Evolutionary conservation across 2,113 vertebrate genomes (phyloP).

Genomic region (Rhinichthys klamathensis): DNA sequence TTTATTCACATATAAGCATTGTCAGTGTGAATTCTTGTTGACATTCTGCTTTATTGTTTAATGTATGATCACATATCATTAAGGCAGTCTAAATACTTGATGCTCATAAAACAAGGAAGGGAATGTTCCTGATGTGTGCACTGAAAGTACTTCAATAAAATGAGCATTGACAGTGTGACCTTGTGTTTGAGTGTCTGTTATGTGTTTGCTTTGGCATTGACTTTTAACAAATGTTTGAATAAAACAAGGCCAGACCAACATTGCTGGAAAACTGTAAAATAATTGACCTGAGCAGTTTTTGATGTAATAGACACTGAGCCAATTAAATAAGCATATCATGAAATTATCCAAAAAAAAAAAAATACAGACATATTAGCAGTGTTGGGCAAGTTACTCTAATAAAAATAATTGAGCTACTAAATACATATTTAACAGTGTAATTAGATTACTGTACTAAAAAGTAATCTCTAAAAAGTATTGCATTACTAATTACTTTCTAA

Average conservation of each 20-base stretch:
- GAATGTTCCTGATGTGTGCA: not conserved
- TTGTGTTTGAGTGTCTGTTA: not conserved
- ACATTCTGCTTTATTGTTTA: too few relatives aligned
- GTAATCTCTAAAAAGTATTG: too few relatives aligned
- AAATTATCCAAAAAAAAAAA: not conserved
- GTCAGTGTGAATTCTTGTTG: too few relatives aligned
- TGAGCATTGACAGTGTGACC: not conserved
- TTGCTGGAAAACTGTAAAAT: not conserved
- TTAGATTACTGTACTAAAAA: too few relatives aligned
- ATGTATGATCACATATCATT: not conserved
- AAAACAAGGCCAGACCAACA: not conserved
- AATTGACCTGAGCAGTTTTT: not conserved
- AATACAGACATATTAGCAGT: too few relatives aligned
- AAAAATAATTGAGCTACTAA: too few relatives aligned
- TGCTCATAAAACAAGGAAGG: not conserved
- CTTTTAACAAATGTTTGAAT: not conserved
- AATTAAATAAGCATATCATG: not conserved
- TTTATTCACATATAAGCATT: too few relatives aligned
- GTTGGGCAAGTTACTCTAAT: too few relatives aligned
- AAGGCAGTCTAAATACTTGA: not conserved
- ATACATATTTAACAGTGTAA: too few relatives aligned
- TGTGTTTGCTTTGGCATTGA: not conserved
- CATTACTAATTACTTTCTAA: too few relatives aligned
- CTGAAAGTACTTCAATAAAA: not conserved
- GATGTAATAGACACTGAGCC: not conserved